These are phyloP conservation scores for Chionodraco myersi DNA, from an alignment of 2,113 vertebrate genomes.

Conservation along the genomic window DNA sequence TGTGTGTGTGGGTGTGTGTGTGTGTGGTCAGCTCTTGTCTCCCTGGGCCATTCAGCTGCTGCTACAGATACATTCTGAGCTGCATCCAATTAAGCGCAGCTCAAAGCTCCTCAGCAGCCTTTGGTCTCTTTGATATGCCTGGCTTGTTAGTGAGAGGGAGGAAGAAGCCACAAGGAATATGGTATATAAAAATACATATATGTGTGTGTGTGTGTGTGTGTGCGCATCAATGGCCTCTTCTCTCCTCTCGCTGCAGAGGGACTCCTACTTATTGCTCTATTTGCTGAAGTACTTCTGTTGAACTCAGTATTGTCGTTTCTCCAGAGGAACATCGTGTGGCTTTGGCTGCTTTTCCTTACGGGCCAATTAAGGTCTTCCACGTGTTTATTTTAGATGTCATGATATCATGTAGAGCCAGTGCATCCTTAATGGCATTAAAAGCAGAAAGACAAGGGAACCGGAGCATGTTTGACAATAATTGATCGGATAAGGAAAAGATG, in stretches of 20 bases:
- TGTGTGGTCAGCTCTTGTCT: conserved; percentile 52
- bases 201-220: not conserved
- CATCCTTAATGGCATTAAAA: not conserved
- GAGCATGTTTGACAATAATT: not conserved
- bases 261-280: conserved; percentile 17
- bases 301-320: conserved; percentile 5
- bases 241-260: not conserved
- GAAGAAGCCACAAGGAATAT: conserved; percentile 37
- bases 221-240: not conserved
- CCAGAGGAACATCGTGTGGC: not conserved
- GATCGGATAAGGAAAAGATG: not conserved
- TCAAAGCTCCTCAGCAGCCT: conserved; percentile 66
- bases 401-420: not conserved
- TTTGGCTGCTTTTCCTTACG: no score
- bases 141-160: conserved; percentile 62
- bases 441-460: not conserved
- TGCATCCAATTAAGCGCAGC: conserved; percentile 69
- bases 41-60: conserved; percentile 45
- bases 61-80: conserved; percentile 50
- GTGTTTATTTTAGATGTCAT: not conserved
- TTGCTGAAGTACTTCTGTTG: conserved; percentile 18
- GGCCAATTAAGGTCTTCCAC: no score
- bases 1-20: not conserved
- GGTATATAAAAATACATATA: conserved; percentile 1
- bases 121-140: conserved; percentile 68